These are phyloP conservation scores for Lutraria rhynchaena DNA, from an alignment of 1,140 invertebrate species.

Conservation along the genomic window DNA sequence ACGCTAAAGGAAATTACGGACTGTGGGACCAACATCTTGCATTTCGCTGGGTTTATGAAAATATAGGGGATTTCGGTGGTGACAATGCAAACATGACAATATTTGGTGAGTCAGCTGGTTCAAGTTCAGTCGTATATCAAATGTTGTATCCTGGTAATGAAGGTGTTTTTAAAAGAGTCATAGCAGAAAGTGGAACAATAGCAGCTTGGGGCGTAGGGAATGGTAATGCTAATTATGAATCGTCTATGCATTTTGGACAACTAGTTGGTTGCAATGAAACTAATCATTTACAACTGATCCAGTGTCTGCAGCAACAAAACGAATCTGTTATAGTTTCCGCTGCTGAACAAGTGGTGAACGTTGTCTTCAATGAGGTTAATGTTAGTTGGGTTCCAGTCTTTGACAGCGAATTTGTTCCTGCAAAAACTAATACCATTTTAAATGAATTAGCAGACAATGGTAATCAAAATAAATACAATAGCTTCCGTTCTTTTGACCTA, in stretches of 20 bases:
- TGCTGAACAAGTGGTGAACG: not conserved
- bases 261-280: not conserved
- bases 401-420: conserved; percentile 1
- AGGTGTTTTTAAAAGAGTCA: conserved; percentile 9
- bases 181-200: conserved; percentile 24
- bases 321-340: not conserved
- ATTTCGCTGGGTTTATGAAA: conserved; percentile 11
- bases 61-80: conserved; percentile 60
- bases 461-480: not conserved
- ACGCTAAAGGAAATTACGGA: conserved; percentile 87
- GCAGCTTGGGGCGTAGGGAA: not conserved
- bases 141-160: conserved; percentile 39
- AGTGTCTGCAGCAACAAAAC: not conserved
- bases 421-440: not conserved
- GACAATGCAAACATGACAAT: conserved; percentile 57
- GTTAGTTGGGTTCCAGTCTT: conserved; percentile 5
- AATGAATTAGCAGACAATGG: not conserved
- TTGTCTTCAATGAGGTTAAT: not conserved
- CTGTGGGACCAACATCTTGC: conserved; percentile 89
- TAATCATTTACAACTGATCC: not conserved
- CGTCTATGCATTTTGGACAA: conserved; percentile 4
- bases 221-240: not conserved
- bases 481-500: not conserved
- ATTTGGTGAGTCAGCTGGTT: conserved; percentile 63
- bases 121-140: conserved; percentile 45